These are phyloP conservation scores for Candidula unifasciata DNA, from an alignment of 2,888 invertebrate genomes.

Conservation along the genomic window DNA sequence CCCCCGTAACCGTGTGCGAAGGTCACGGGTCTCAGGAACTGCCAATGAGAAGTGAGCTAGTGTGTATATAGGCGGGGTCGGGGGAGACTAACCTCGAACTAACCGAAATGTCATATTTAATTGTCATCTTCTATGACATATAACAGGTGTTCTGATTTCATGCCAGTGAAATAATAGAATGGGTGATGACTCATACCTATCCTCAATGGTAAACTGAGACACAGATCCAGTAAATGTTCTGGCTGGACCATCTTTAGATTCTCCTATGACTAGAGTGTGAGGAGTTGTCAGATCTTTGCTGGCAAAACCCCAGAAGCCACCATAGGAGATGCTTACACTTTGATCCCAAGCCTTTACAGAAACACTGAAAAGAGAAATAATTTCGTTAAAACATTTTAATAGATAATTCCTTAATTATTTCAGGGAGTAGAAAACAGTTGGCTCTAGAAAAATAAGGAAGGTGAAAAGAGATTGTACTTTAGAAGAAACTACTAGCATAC, in stretches of 20 bases:
- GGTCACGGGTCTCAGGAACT: too few relatives aligned
- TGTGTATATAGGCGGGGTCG: too few relatives aligned
- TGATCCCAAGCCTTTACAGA: slow-evolving; percentile 27
- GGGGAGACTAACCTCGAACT: too few relatives aligned
- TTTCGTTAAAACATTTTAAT: background rate
- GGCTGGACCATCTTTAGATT: slow-evolving; percentile 23
- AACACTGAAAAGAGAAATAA: slow-evolving; percentile 14
- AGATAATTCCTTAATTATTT: background rate
- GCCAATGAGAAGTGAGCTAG: too few relatives aligned
- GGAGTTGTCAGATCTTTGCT: background rate
- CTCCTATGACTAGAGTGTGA: slow-evolving; percentile 38
- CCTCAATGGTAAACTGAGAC: slow-evolving; percentile 37
- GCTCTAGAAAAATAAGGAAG: too few relatives aligned
- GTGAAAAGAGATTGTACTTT: too few relatives aligned
- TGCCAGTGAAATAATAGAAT: background rate
- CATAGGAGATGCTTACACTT: slow-evolving; percentile 7
- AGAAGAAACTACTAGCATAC: too few relatives aligned
- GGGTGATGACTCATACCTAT: slow-evolving; percentile 29
- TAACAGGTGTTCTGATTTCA: too few relatives aligned
- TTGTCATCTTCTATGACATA: too few relatives aligned
- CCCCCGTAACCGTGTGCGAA: too few relatives aligned
- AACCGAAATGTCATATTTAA: too few relatives aligned
- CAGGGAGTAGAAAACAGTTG: background rate
- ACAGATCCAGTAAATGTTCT: slow-evolving; percentile 34
- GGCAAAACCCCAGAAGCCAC: slow-evolving; percentile 10